These are phyloP conservation scores for Arctopsyche grandis DNA, from an alignment of 1,140 invertebrate species.

Conservation along the genomic window DNA sequence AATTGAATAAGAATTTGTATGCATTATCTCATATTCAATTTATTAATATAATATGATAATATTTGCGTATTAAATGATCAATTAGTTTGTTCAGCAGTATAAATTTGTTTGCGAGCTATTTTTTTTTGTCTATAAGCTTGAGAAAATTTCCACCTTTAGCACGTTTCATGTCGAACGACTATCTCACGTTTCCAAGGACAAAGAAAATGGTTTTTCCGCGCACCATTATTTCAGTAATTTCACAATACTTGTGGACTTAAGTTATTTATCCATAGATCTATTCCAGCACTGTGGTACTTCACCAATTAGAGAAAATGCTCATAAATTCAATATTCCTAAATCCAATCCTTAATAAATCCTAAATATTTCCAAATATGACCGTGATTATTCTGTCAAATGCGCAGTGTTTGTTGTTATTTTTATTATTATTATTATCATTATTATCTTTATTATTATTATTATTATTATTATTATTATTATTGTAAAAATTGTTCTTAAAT, in stretches of 20 bases:
- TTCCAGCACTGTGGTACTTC: no score
- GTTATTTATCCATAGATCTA: no score
- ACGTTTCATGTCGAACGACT: no score
- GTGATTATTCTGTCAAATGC: not conserved
- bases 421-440: conserved; percentile 70
- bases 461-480: conserved; percentile 73
- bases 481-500: conserved; percentile 76
- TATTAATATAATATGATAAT: conserved; percentile 13
- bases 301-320: no score
- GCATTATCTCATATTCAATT: conserved; percentile 1
- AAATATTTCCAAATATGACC: conserved; percentile 17
- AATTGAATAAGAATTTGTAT: conserved; percentile 33
- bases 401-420: conserved; percentile 74
- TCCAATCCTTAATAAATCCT: not conserved
- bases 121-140: no score
- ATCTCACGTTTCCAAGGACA: no score
- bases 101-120: no score
- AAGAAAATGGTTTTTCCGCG: no score
- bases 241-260: no score
- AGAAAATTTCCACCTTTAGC: no score
- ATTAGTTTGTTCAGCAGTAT: not conserved
- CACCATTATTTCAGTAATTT: no score
- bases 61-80: not conserved
- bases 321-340: not conserved
- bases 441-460: conserved; percentile 71